phyloP scores from a whole-genome alignment of 2,797 vertebrate species.

The Schizopygopsis malacanthus region DNA sequence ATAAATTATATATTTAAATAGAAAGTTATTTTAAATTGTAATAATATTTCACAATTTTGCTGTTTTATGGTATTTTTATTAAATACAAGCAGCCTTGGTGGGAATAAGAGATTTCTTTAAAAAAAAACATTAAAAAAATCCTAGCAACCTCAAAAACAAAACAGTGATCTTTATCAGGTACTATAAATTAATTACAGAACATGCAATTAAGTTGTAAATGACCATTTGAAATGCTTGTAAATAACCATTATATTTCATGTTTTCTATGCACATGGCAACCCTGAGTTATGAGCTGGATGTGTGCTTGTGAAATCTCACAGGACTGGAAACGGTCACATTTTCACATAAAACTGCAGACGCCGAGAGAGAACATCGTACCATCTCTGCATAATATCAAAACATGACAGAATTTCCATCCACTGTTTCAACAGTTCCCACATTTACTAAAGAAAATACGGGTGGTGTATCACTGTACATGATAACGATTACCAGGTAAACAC shows the following conservation, averaged over 20 bases:
- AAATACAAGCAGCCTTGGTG: not conserved
- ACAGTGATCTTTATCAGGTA: not conserved
- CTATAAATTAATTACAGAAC: not conserved
- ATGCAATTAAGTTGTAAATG: not conserved
- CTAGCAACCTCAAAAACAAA: not conserved
- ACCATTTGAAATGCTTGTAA: not conserved
- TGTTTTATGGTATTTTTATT: not conserved
- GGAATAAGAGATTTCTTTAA: not conserved
- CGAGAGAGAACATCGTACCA: not conserved
- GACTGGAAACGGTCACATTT: slow-evolving; percentile 17
- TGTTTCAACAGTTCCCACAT: not conserved
- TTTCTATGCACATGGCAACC: not conserved
- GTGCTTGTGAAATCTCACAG: not conserved
- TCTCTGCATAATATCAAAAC: not conserved
- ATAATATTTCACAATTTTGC: not conserved
- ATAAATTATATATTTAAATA: not conserved
- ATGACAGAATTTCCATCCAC: not conserved
- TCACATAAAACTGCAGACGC: slow-evolving; percentile 3
- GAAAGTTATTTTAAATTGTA: not conserved
- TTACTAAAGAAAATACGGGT: not conserved
- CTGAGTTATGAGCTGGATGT: not conserved
- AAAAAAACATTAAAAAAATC: not conserved
- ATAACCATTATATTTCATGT: not conserved
- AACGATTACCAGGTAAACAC: not conserved
- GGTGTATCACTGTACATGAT: not conserved